These are phyloP conservation scores for Telenomus remus DNA, from an alignment of 1,140 invertebrate species.

Conservation along the genomic window DNA sequence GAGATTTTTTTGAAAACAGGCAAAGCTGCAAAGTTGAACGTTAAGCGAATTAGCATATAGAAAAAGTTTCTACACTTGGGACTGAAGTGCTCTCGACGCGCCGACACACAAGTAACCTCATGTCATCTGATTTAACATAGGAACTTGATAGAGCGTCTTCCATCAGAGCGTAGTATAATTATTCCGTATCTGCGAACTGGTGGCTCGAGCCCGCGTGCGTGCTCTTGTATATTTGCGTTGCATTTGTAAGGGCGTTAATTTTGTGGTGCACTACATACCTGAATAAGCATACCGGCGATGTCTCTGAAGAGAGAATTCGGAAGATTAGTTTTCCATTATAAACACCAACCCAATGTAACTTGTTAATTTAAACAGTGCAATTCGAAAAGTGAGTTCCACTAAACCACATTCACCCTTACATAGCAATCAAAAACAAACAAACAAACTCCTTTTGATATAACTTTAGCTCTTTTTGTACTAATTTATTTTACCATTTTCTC, in stretches of 20 bases:
- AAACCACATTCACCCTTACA: too few relatives aligned
- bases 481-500: too few relatives aligned
- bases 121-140: constrained; percentile 57
- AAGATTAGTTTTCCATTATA: constrained; percentile 60
- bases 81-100: constrained; percentile 5
- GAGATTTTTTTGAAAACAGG: too few relatives aligned
- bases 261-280: constrained; percentile 46
- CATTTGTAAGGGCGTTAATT: constrained; percentile 59
- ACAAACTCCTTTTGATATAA: too few relatives aligned
- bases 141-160: constrained; percentile 60
- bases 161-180: constrained; percentile 58
- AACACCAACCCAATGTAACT: constrained; percentile 46
- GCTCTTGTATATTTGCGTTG: constrained; percentile 55
- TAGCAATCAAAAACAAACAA: too few relatives aligned
- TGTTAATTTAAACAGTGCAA: constrained; percentile 43
- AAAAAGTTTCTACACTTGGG: too few relatives aligned
- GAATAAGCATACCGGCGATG: constrained; percentile 48
- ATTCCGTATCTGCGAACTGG: constrained; percentile 53
- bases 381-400: too few relatives aligned
- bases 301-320: constrained; percentile 50
- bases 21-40: too few relatives aligned
- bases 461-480: too few relatives aligned
- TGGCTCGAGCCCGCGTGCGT: constrained; percentile 47
- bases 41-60: not conserved
- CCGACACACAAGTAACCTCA: constrained; percentile 51